phyloP scores from a whole-genome alignment of 2,888 invertebrate genomes.

The Yponomeuta cagnagella region DNA sequence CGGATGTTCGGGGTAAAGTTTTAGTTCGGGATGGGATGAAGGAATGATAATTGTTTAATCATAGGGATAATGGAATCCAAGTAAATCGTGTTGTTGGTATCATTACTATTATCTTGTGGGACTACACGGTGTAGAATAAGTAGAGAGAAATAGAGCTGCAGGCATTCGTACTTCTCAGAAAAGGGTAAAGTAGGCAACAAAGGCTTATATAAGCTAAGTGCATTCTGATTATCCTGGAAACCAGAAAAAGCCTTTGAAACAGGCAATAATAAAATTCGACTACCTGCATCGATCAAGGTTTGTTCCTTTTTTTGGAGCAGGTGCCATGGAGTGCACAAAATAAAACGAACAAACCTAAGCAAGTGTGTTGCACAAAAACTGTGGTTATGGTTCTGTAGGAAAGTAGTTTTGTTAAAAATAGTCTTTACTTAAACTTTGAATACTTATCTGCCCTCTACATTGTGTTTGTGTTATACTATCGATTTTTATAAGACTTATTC shows the following conservation, averaged over 20 bases:
- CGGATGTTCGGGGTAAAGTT: background rate
- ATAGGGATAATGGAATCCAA: slow-evolving; percentile 5
- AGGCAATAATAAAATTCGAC: background rate
- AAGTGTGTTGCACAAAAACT: background rate
- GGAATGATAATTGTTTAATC: slow-evolving; percentile 16
- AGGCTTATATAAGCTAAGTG: background rate
- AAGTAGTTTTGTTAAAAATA: too few species aligned
- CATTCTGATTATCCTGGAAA: background rate
- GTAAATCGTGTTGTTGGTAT: background rate
- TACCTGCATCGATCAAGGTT: slow-evolving; percentile 12
- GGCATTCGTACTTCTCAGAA: background rate
- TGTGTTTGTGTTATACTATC: too few species aligned
- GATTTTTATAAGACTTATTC: too few species aligned
- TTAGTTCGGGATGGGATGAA: background rate
- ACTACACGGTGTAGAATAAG: background rate
- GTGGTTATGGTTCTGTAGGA: background rate
- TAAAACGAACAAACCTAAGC: background rate
- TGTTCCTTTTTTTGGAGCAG: slow-evolving; percentile 10
- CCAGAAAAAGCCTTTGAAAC: background rate
- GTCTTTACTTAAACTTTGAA: too few species aligned
- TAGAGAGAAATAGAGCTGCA: background rate
- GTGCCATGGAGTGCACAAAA: slow-evolving; percentile 7
- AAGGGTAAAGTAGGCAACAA: background rate
- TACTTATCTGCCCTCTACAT: too few species aligned
- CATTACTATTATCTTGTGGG: background rate